Evolutionary conservation across 2,113 vertebrate species (phyloP).

Genomic region (Melanostigma gelatinosum): DNA sequence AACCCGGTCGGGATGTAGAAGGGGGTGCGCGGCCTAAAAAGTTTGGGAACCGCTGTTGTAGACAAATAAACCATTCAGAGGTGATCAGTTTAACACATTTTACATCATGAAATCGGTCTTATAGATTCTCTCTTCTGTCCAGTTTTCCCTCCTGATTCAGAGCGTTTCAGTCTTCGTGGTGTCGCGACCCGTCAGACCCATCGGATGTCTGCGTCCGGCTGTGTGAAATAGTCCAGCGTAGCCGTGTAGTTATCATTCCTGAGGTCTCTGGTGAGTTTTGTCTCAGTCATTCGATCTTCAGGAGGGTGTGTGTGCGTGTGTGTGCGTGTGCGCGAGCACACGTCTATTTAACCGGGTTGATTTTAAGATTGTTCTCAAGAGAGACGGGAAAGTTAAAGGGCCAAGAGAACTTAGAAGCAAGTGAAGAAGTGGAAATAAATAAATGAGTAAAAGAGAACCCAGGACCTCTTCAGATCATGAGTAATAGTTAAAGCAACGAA

Average conservation of each 20-base stretch:
- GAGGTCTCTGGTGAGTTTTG: slow-evolving; percentile 55
- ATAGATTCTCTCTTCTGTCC: neutral
- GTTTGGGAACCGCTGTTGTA: too few relatives aligned
- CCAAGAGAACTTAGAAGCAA: neutral
- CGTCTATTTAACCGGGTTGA: neutral
- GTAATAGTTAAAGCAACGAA: neutral
- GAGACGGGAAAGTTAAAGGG: neutral
- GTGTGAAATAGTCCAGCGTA: slow-evolving; percentile 5
- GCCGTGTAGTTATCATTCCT: slow-evolving; percentile 60
- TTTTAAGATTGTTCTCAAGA: neutral
- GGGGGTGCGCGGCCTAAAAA: too few relatives aligned
- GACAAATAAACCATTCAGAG: neutral
- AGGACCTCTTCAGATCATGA: neutral
- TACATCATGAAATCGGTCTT: neutral
- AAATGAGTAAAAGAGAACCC: neutral
- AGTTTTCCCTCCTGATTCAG: neutral
- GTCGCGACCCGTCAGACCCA: neutral
- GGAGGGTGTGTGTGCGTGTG: too few relatives aligned
- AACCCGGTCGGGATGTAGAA: too few relatives aligned
- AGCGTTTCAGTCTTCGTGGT: neutral
- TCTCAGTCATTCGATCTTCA: slow-evolving; percentile 48
- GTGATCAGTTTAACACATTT: neutral
- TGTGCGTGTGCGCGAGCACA: too few relatives aligned
- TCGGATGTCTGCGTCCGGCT: slow-evolving; percentile 32
- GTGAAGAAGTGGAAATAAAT: neutral